These are phyloP conservation scores for Meleagris gallopavo DNA, from an alignment of 2,113 vertebrate genomes.

Conservation along the genomic window DNA sequence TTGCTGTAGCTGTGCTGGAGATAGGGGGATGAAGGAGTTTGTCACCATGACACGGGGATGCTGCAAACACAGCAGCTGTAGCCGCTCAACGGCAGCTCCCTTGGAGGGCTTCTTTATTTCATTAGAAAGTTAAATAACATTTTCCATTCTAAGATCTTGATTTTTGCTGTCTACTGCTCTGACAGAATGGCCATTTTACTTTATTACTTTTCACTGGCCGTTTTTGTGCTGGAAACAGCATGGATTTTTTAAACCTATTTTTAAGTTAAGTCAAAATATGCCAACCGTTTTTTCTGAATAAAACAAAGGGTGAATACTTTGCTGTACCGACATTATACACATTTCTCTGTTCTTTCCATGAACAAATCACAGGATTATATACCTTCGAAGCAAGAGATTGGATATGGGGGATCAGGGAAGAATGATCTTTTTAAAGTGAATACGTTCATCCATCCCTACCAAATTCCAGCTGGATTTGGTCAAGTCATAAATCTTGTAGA, in stretches of 20 bases:
- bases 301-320: not conserved
- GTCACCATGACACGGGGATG: not conserved
- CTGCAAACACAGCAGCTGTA: not conserved
- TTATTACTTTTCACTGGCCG: not conserved
- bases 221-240: not conserved
- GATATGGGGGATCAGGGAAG: not conserved
- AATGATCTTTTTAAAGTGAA: not conserved
- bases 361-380: not conserved
- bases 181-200: not conserved
- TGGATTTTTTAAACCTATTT: not conserved
- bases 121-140: not conserved
- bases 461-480: not conserved
- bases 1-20: fast-evolving
- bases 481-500: slow-evolving; percentile 5
- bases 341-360: not conserved
- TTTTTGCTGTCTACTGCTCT: not conserved
- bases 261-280: not conserved
- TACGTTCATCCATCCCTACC: not conserved
- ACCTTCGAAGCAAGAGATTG: not conserved
- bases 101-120: not conserved
- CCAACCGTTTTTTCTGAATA: not conserved
- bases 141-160: not conserved
- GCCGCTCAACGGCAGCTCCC: not conserved
- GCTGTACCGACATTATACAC: not conserved
- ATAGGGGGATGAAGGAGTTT: not conserved